Percentiles rank a stretch among this genome's conserved stretches.
Conservation (phyloP, 2,888 invertebrate genomes). For the Priocnemis perturbator region DNA sequence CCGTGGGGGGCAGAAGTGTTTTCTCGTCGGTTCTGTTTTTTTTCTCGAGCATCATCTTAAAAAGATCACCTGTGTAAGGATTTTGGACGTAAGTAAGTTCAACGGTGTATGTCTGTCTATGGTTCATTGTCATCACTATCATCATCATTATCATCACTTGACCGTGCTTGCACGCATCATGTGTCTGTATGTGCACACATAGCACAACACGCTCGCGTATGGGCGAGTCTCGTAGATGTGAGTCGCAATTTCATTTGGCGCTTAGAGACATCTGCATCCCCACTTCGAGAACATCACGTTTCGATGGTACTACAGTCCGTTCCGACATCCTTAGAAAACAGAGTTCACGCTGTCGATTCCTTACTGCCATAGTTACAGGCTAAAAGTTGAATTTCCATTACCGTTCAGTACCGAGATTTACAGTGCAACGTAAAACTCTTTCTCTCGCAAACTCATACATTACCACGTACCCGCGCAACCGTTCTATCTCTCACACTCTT, state of each 20-base stretch:
- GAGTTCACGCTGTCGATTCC: background rate
- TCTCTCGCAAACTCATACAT: too few species aligned
- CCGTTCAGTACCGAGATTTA: background rate
- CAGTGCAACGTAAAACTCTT: too few species aligned
- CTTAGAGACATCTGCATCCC: background rate
- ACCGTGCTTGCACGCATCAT: too few species aligned
- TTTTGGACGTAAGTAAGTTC: constrained; percentile 1
- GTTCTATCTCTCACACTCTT: too few species aligned
- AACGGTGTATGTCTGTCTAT: background rate
- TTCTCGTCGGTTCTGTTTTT: background rate
- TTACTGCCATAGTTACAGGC: background rate
- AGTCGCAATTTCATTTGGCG: background rate
- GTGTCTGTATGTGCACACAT: background rate
- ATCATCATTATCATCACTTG: too few species aligned
- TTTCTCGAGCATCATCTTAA: background rate
- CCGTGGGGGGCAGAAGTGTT: constrained; percentile 51
- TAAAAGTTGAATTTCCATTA: constrained; percentile 2
- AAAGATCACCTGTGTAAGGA: background rate
- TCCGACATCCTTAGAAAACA: background rate
- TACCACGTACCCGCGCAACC: too few species aligned
- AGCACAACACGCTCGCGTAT: background rate
- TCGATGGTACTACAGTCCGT: background rate
- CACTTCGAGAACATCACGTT: background rate
- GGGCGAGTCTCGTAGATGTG: constrained; percentile 1
- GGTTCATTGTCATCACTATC: background rate